phyloP scores from a whole-genome alignment of 2,113 vertebrate species.

The Columba janthina region DNA sequence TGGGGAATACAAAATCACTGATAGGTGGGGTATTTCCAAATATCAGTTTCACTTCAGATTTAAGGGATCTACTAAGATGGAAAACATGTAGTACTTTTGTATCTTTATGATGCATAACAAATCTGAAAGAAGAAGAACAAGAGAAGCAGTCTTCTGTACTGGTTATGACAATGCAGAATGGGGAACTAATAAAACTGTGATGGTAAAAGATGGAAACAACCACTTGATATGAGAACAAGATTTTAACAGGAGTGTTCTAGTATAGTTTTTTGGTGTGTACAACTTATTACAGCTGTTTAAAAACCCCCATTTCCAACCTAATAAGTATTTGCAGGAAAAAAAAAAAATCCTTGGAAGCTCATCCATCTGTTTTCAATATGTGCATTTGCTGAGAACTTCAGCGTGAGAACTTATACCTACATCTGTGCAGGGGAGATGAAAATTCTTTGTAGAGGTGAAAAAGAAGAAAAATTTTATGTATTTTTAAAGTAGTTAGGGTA shows the following conservation, averaged over 20 bases:
- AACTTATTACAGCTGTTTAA: not conserved
- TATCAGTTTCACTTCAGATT: not conserved
- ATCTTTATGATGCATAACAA: not conserved
- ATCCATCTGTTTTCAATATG: not conserved
- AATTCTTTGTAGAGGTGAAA: not conserved
- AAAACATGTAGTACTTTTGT: not conserved
- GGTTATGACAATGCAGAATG: not conserved
- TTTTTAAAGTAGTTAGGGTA: not conserved
- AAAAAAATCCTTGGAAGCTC: not conserved
- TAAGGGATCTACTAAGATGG: not conserved
- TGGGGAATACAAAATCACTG: not conserved
- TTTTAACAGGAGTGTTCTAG: not conserved
- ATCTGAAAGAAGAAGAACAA: not conserved
- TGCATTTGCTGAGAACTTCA: not conserved
- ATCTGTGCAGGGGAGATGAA: not conserved
- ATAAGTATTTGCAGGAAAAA: not conserved
- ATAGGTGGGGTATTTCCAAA: not conserved
- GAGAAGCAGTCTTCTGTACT: not conserved
- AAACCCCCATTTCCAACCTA: accelerated
- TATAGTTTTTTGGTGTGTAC: not conserved
- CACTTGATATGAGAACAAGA: not conserved
- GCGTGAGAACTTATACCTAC: not conserved
- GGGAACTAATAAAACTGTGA: not conserved
- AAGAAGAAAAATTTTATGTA: not conserved
- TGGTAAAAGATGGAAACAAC: not conserved